These are phyloP conservation scores for Origma solitaria DNA, from an alignment of 2,113 vertebrate genomes.

Conservation along the genomic window DNA sequence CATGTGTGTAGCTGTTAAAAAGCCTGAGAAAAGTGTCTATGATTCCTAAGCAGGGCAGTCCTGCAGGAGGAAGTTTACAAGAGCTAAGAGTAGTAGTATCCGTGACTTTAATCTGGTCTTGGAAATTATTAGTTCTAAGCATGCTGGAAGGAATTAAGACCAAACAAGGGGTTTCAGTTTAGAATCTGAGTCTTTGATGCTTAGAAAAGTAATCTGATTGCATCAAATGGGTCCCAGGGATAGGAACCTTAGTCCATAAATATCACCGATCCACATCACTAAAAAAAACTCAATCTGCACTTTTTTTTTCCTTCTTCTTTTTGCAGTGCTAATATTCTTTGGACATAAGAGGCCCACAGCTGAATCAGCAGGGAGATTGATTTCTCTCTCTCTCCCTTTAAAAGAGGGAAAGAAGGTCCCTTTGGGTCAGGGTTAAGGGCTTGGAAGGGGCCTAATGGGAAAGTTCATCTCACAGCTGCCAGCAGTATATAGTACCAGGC, in stretches of 20 bases:
- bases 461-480: slow-evolving; percentile 58
- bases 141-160: slow-evolving; percentile 44
- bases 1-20: slow-evolving; percentile 34
- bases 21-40: slow-evolving; percentile 27
- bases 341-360: slow-evolving; percentile 22
- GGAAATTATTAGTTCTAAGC: slow-evolving; percentile 43
- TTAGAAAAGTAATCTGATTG: slow-evolving; percentile 50
- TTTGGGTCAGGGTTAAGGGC: slow-evolving; percentile 48
- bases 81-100: slow-evolving; percentile 9
- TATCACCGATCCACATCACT: slow-evolving; percentile 2
- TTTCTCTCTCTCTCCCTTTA: slow-evolving; percentile 46
- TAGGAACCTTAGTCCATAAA: slow-evolving; percentile 38
- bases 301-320: background rate
- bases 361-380: slow-evolving; percentile 34
- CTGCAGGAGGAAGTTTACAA: slow-evolving; percentile 43
- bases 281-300: slow-evolving; percentile 37
- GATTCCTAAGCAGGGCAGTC: background rate
- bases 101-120: slow-evolving; percentile 37
- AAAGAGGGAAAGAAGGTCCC: slow-evolving; percentile 49
- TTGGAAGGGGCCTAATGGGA: slow-evolving; percentile 53
- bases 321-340: slow-evolving; percentile 54
- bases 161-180: slow-evolving; percentile 38
- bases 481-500: slow-evolving; percentile 40
- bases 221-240: slow-evolving; percentile 40
- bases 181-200: slow-evolving; percentile 23